Percentiles rank a stretch among this genome's conserved stretches.
phyloP scores from a whole-genome alignment of 2,113 vertebrate genomes.

The Sminthopsis crassicaudata region DNA sequence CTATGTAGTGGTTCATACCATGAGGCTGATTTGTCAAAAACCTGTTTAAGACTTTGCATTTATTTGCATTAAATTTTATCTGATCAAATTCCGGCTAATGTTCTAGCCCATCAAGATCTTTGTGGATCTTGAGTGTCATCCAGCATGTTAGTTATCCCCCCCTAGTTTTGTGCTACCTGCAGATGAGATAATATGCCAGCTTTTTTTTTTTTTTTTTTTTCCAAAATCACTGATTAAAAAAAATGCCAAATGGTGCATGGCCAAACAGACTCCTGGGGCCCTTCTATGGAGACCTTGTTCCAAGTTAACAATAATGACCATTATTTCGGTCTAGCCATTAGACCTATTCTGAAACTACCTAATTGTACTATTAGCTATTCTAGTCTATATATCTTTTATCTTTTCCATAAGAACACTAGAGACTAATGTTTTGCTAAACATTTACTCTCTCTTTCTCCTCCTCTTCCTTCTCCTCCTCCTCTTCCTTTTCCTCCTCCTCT shows the following conservation, averaged over 20 bases:
- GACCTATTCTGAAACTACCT: neutral
- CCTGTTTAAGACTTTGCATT: neutral
- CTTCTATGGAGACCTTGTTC: neutral
- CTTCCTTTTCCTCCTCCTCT: neutral
- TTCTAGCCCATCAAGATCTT: neutral
- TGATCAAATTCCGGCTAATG: neutral
- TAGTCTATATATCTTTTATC: no score
- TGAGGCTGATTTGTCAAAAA: neutral
- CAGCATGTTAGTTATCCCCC: neutral
- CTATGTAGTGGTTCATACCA: no score
- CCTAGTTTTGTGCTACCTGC: neutral
- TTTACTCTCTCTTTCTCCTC: no score
- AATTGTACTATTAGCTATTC: neutral
- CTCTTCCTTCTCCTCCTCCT: neutral
- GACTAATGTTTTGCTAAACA: neutral
- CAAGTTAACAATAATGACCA: neutral
- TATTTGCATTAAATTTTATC: neutral
- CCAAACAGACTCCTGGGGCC: neutral
- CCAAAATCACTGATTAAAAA: neutral
- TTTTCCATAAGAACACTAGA: neutral
- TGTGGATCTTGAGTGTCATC: neutral
- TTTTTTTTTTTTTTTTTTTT: neutral
- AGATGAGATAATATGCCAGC: neutral
- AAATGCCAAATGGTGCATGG: neutral
- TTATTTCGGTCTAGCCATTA: neutral